Evolutionary conservation across 2,888 invertebrate genomes (phyloP).

Genomic region (Agonum fuliginosum): DNA sequence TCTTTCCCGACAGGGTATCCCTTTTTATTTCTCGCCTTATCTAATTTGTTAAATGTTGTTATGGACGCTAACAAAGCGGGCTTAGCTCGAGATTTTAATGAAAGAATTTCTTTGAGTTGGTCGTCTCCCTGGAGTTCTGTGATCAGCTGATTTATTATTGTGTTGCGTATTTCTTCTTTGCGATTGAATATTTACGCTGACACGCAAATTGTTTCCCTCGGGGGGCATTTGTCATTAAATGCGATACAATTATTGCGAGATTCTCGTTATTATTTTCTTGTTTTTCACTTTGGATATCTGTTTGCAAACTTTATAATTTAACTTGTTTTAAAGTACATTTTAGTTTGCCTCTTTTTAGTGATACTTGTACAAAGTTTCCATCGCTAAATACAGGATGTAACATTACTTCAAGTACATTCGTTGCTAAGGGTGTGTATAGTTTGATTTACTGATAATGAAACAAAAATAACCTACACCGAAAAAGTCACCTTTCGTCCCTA

Average conservation of each 20-base stretch:
- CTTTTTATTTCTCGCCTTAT: constrained; percentile 50
- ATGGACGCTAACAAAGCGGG: constrained; percentile 49
- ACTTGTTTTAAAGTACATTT: background rate
- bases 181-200: constrained; percentile 19
- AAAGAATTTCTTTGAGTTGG: constrained; percentile 46
- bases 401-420: too few relatives aligned
- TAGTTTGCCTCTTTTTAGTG: background rate
- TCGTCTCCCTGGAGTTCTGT: constrained; percentile 16
- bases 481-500: too few relatives aligned
- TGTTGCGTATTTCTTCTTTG: constrained; percentile 1
- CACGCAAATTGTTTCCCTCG: background rate
- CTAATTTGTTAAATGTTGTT: constrained; percentile 52
- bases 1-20: constrained; percentile 40
- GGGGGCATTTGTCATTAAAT: constrained; percentile 9
- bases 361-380: too few relatives aligned
- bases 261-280: background rate
- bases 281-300: background rate
- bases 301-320: background rate
- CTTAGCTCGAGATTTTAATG: constrained; percentile 49
- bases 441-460: too few relatives aligned
- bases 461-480: too few relatives aligned
- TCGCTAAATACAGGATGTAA: too few relatives aligned
- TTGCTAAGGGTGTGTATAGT: too few relatives aligned
- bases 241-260: background rate
- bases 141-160: constrained; percentile 48